Base-by-base conservation (phyloP, 35 echinoderm and acorn worm species). In the Apostichopus californicus region DNA sequence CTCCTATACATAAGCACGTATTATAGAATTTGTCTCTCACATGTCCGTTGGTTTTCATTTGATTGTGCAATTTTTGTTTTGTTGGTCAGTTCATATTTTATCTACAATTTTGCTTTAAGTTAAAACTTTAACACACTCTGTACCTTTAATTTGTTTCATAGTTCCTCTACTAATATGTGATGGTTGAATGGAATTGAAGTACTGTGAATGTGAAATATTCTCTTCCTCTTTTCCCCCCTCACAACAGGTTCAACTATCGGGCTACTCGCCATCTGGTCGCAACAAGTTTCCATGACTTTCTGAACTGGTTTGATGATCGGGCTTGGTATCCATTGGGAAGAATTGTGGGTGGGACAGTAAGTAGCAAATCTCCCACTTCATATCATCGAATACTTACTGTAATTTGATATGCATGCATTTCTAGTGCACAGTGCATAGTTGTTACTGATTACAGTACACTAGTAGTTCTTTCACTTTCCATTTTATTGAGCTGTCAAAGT, bases 281-380 rank as follows among this genome's bases (percentile, higher is more conserved):
- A 6, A 52, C 95, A 91, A 95, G 96, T 59, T 98, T 98, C 86
- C 96, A 98, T 83, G 95, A 98, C 86, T 98, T 98, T 72, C 85
- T 98, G 70, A 98, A 98, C 88, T 98, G 96, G 96, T 98, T 98
- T 83, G 96, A 98, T 89, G 96, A 98, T 56, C 92, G 94, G 52
- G 96, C 96, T 18, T 98, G 96, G 96, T 98, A 94, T 70, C 96
- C 96, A 12, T 90, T 98, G 24, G 96, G 96, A 87, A 95, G 96
- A 90, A 98, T 98, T 65, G 96, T 98, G 71, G 96, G 96, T 34
- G 96, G 96, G 63, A 98, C 96, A 8, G 96, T 98, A 96, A 96
- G 96, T 92, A 82, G 58, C 12, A 61, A 12, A 61, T 12, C 12
- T 61, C 58, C 58, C 12, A 4, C 7, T 12, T 61, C 12, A 12